These are phyloP conservation scores for Sorex fumeus DNA, from an alignment of 2,113 vertebrate genomes.

Conservation along the genomic window DNA sequence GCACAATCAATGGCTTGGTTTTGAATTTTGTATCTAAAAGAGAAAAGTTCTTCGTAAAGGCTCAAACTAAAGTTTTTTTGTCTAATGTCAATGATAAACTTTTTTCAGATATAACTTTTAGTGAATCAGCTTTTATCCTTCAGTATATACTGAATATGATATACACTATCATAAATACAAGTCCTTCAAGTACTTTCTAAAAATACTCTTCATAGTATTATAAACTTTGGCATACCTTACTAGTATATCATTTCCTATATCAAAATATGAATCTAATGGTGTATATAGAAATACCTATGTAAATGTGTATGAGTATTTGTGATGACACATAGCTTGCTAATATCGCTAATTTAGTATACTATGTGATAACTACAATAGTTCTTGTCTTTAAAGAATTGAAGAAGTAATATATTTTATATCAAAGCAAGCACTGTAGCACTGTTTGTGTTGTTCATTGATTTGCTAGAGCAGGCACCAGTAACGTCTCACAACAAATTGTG, in stretches of 20 bases:
- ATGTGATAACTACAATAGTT: not conserved
- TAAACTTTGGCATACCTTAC: constrained; percentile 36
- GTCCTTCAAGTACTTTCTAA: constrained; percentile 1
- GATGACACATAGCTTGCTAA: not conserved
- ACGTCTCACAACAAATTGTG: too few species aligned
- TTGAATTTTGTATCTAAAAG: constrained; percentile 66
- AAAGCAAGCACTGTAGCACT: too few species aligned
- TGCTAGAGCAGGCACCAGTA: too few species aligned
- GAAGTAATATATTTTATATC: not conserved
- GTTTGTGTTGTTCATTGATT: too few species aligned
- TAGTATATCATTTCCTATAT: not conserved
- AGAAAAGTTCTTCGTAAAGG: constrained; percentile 56
- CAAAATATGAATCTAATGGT: not conserved
- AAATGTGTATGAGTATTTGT: not conserved
- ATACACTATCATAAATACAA: constrained; percentile 55
- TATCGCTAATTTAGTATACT: not conserved
- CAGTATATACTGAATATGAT: not conserved
- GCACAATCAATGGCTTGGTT: constrained; percentile 60
- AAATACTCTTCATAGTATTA: constrained; percentile 7
- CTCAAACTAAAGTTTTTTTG: constrained; percentile 34
- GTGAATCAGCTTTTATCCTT: constrained; percentile 23
- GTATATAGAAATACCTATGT: not conserved
- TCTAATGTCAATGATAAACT: constrained; percentile 66
- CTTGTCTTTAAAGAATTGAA: not conserved
- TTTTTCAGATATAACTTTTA: constrained; percentile 56